These are phyloP conservation scores for Zaprionus ornatus DNA, from an alignment of 1,140 invertebrate species.

Conservation along the genomic window DNA sequence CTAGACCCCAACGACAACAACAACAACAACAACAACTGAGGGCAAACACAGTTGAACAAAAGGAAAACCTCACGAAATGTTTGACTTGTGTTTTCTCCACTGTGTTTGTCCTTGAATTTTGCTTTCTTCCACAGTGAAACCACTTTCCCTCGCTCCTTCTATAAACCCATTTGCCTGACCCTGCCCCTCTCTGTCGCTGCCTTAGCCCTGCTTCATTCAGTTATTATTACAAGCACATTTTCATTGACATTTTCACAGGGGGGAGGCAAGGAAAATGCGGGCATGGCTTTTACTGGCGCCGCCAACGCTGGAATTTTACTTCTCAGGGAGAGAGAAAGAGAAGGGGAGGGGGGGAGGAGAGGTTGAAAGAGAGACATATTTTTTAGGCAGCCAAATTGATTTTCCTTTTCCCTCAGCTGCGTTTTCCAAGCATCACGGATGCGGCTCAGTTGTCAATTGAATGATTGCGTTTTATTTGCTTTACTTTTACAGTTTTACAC, in stretches of 20 bases:
- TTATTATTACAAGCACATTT: conserved; percentile 81
- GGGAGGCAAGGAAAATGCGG: conserved; percentile 33
- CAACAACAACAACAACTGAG: conserved; percentile 30
- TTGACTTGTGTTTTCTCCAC: conserved; percentile 65
- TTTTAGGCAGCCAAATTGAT: conserved; percentile 67
- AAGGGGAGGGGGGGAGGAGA: not conserved
- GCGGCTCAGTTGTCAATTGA: conserved; percentile 70
- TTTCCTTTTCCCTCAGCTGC: conserved; percentile 64
- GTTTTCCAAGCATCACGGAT: conserved; percentile 3
- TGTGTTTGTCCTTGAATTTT: conserved; percentile 79
- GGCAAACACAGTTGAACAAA: conserved; percentile 34
- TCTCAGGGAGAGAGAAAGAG: not conserved
- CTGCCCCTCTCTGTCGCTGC: not conserved
- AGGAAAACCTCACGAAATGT: conserved; percentile 55
- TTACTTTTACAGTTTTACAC: conserved; percentile 47
- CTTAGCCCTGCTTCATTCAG: conserved; percentile 27
- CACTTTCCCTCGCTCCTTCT: not conserved
- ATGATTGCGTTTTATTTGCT: conserved; percentile 77
- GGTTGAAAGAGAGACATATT: not conserved
- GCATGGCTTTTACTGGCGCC: conserved; percentile 37
- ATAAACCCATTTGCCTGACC: not conserved
- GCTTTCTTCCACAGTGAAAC: conserved; percentile 30
- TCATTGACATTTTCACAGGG: conserved; percentile 58
- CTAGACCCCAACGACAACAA: not conserved
- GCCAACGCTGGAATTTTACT: conserved; percentile 6